A percentile compares a stretch with the other conserved stretches of the same genome.
Conservation (phyloP, 2,797 vertebrate species). For the Xyrichtys novacula region DNA sequence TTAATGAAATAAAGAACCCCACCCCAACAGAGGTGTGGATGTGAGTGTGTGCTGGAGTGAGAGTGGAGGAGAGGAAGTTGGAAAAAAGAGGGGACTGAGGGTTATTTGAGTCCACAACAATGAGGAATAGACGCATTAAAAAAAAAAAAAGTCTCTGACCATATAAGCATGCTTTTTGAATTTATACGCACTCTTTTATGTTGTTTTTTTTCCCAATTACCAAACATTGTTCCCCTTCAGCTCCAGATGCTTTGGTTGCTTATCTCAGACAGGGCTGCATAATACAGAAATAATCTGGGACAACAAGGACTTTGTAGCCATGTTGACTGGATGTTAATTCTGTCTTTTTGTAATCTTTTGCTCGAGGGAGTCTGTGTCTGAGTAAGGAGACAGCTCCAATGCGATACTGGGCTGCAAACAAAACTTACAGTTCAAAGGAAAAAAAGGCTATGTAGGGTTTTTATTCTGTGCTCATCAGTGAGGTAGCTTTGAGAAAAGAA, state of each 20-base stretch:
- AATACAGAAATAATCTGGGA: conserved; percentile 43
- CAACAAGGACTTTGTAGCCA: conserved; percentile 26
- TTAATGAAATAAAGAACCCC: conserved; percentile 83
- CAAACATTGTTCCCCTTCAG: conserved; percentile 27
- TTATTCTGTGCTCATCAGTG: conserved; percentile 4
- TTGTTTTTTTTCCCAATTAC: conserved; percentile 12
- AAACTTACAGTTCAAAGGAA: conserved; percentile 14
- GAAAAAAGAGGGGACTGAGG: conserved; percentile 6
- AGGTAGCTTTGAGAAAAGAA: neutral
- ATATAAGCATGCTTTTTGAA: conserved; percentile 20
- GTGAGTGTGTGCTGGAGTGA: conserved; percentile 36
- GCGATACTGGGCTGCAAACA: conserved; percentile 21
- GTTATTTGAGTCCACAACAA: conserved; percentile 4
- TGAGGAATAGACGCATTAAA: neutral
- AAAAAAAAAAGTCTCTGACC: neutral
- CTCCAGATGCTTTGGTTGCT: conserved; percentile 22
- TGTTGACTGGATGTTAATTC: conserved; percentile 40
- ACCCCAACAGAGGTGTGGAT: conserved; percentile 68
- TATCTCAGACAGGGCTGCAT: conserved; percentile 29
- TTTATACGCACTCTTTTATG: conserved; percentile 4
- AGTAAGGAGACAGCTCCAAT: conserved; percentile 17
- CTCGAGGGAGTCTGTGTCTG: conserved; percentile 7
- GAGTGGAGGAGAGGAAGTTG: conserved; percentile 24
- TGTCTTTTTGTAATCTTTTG: conserved; percentile 40
- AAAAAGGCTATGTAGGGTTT: neutral